Base-by-base conservation (phyloP, 2,888 invertebrate genomes). In the Hirudinaria manillensis region DNA sequence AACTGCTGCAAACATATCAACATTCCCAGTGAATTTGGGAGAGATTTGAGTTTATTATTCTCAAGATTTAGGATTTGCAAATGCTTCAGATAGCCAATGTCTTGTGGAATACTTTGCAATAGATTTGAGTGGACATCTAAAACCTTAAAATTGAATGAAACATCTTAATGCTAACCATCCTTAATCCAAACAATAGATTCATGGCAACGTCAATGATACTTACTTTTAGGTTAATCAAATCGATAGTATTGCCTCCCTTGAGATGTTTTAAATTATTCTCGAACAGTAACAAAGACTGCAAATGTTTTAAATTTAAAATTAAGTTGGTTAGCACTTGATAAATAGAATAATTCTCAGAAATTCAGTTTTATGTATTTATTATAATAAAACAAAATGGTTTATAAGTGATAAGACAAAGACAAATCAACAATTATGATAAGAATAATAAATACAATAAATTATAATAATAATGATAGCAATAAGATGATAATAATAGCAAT, bases 111-210 rank as follows among this genome's bases (percentile, higher is more conserved):
- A 80, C 86, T 86, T 82, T 89, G 89, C 76, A 93, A 84, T 78
- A 87, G 87, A 87, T 93, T 93, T 82, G 90, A 87, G 82, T 90
- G 90, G 78, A 92, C 81, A 86, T 92, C 89, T 77, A 93, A 86
- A 84, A 92, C 91, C 90, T 55, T 55, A 4, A 51, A 51, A 32
- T 45, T 45, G 19, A n/a, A 34, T 10, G 45, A 27, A 56, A 74
- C 27, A 36, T 34, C 3, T 34, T 32, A 34, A 68, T 68, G 7
- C 21, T 21, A 53, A 16, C 13, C 53, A 53, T 53, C 13, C 13
- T 68, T 27, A 7, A 32, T 7, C 19, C n/a, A 3, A 38, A 68
- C 4, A n/a, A 4, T 4, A 68, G 7, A 68, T 16, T 32, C 27
- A 3, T 24, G 24, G 16, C 27, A 32, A 27, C 16, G 27, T 21